phyloP scores from a whole-genome alignment of 2,797 vertebrate genomes.

The Cyclura pinguis region DNA sequence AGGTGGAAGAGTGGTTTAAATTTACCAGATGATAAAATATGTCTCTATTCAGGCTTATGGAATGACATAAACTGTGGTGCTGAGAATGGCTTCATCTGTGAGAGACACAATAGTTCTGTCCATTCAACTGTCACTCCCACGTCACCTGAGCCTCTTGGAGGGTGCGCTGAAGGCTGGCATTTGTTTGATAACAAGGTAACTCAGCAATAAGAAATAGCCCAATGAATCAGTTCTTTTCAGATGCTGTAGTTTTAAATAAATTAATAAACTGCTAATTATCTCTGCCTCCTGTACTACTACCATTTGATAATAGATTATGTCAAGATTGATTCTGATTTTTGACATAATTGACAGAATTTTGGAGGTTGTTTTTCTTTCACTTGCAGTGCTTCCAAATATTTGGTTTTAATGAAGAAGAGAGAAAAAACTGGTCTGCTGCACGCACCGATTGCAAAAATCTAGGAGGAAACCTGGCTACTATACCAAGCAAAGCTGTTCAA shows the following conservation, averaged over 20 bases:
- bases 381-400: slow-evolving; percentile 90
- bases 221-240: not conserved
- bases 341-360: not conserved
- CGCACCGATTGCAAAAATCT: slow-evolving; percentile 82
- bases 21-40: not conserved
- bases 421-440: slow-evolving; percentile 83
- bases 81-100: slow-evolving; percentile 85
- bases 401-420: slow-evolving; percentile 73
- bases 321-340: not conserved
- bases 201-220: no score
- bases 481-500: slow-evolving; percentile 85
- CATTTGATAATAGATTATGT: not conserved
- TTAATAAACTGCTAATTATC: not conserved
- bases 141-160: slow-evolving; percentile 71
- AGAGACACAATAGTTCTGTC: slow-evolving; percentile 81
- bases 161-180: slow-evolving; percentile 87
- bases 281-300: no score
- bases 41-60: slow-evolving; percentile 81
- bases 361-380: not conserved
- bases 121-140: slow-evolving; percentile 83
- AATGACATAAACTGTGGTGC: slow-evolving; percentile 91
- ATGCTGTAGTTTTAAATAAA: no score
- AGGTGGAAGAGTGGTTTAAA: not conserved
- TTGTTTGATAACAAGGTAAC: slow-evolving; percentile 85
- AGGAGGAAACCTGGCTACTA: slow-evolving; percentile 90